Base-by-base conservation (phyloP, 2,113 vertebrate species). In the Poeciliopsis prolifica region DNA sequence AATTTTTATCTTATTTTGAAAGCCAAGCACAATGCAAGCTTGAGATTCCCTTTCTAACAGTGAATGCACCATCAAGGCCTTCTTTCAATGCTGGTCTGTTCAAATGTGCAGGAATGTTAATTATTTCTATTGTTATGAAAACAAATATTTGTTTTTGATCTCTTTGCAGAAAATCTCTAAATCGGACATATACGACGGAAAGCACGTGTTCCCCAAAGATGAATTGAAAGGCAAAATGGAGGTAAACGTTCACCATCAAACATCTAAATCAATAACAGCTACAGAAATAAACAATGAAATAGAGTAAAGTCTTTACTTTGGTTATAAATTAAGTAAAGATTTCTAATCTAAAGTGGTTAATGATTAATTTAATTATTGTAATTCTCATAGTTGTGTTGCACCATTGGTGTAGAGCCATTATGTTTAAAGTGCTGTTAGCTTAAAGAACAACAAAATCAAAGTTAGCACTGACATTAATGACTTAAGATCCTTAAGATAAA, bases 121-220 rank as follows among this genome's bases (percentile, higher is more conserved):
- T 54, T 17, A 62, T 19, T 26, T 68, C 1, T 31, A 68, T 30
- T 1, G 1, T 69, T 17, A 58, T 58, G 10, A 2, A 37, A 85
- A 13, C 28, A 33, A 63, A 58, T 51, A 4, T 9, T 28, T 48
- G 7, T 64, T 29, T 68, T 63, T 77, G 12, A 68, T 8, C 33
- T 30, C 33, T 78, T 74, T 79, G 22, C 79, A 92, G 90, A 85
- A 48, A 0, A 74, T 90, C 37, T 1, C 71, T 3, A 0, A 0
- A 0, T 3, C 0, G 5, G 70, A 84, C 0, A 37, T 1, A 35
- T 89, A 58, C 1, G 31, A 74, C 19, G 74, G 86, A 11, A 63
- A 19, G 1, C 69, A 70, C 0, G 54, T 91, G 6, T 87, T 92
- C 70, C 15, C 77, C 83, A 79, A 0, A 24, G 66, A 89, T 0